Evolutionary conservation across 2,888 invertebrate species (phyloP).

Genomic region (Drosophila greeni): DNA sequence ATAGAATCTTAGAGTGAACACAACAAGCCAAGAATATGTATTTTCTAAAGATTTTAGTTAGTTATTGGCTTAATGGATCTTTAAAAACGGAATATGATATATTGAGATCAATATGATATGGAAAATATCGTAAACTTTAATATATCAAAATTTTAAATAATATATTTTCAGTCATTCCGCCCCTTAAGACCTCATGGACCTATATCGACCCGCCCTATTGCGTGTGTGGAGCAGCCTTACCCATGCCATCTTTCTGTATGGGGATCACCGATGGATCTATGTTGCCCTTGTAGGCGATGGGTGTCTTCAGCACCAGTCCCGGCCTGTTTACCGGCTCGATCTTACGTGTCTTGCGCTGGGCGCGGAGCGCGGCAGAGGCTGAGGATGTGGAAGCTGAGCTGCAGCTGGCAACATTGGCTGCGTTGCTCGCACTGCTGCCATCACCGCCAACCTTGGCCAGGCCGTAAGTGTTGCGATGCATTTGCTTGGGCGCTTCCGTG

Average conservation of each 20-base stretch:
- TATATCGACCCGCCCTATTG: slow-evolving; percentile 29
- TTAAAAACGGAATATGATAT: not conserved
- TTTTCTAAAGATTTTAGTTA: no score
- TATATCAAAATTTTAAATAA: not conserved
- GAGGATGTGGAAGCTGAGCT: slow-evolving; percentile 26
- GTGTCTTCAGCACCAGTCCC: slow-evolving; percentile 86
- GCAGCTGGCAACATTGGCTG: slow-evolving; percentile 14
- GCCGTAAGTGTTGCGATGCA: slow-evolving; percentile 32
- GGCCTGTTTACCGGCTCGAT: slow-evolving; percentile 87
- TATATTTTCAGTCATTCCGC: not conserved
- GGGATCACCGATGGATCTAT: slow-evolving; percentile 92
- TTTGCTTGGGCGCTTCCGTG: slow-evolving; percentile 43
- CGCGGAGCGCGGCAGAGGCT: slow-evolving; percentile 58
- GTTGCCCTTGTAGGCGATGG: slow-evolving; percentile 88
- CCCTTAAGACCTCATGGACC: not conserved
- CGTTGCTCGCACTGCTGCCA: slow-evolving; percentile 5
- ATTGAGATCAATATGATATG: not conserved
- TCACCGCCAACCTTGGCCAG: slow-evolving; percentile 45
- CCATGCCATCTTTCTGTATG: slow-evolving; percentile 92
- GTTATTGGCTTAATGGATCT: not conserved
- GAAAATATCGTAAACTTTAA: not conserved
- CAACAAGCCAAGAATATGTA: not conserved
- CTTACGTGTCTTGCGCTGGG: slow-evolving; percentile 80
- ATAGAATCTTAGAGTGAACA: no score
- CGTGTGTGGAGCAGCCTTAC: slow-evolving; percentile 80